Base-by-base conservation (phyloP, 2,113 vertebrate genomes). In the Brienomyrus brachyistius region DNA sequence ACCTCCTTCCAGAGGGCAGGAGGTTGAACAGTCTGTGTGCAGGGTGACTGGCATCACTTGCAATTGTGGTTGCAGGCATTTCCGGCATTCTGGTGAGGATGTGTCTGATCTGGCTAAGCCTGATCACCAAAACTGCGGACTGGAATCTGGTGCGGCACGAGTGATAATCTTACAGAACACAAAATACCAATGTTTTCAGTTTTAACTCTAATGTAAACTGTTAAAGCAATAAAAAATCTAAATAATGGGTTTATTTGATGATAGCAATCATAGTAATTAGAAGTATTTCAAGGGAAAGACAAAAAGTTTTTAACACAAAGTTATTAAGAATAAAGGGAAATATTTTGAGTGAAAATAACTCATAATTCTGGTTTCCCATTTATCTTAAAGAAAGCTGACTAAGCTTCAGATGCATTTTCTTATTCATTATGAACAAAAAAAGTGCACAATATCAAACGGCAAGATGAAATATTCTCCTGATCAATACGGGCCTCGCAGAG, bases 381-480 rank as follows among this genome's bases (percentile, higher is more conserved):
- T 17, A 54, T 54, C 48, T 40, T 87, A 19, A 23, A 27, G 51
- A 54, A 56, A 87, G 50, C n/a, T 35, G n/a, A 87, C n/a, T 87
- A 54, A 40, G 51, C 31, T 27, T 19, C 11, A 52, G 31, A 54
- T 17, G 31, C n/a, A 35, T 87, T 87, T 87, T 40, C 50, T 56
- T 87, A 2, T 54, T 35, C 50, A 40, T 88, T 48, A 17, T 11
- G 21, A 66, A 35, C 56, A 66, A 88, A 66, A 66, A 47, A 47
- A 66, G 9, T 45, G 13, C 35, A 5, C 21, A 62, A 6, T 35
- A 47, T 54, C n/a, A 66, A 66, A 66, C 47, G 43, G 54, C 31
- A 23, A 52, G 21, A 21, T 82, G 88, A 88, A 80, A 89, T 54
- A 80, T 52, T 47, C 15, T 31, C 27, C 48, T 88, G 88, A 88